These are phyloP conservation scores for Paradisaea rubra DNA, from an alignment of 2,113 vertebrate species.

Conservation along the genomic window DNA sequence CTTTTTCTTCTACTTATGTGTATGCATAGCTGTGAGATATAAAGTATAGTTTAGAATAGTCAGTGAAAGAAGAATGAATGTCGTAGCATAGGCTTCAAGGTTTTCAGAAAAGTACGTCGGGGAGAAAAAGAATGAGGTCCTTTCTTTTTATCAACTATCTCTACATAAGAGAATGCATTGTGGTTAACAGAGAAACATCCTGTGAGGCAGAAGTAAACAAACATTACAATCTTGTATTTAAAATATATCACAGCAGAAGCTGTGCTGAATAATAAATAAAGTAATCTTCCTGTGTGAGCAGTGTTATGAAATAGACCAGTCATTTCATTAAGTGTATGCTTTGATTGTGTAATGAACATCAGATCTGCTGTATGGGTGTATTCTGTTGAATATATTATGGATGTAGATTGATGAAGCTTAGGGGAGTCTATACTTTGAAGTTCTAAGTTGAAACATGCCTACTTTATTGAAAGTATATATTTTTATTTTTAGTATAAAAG, in stretches of 20 bases:
- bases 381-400: not conserved
- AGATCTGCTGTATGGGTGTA: not conserved
- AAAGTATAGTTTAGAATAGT: not conserved
- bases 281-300: not conserved
- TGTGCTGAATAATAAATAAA: not conserved
- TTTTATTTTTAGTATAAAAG: not conserved
- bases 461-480: not conserved
- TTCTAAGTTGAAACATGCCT: not conserved
- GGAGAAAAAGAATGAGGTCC: not conserved
- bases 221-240: not conserved
- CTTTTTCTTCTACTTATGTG: not conserved
- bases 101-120: accelerated
- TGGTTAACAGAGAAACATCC: not conserved
- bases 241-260: not conserved
- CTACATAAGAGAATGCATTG: not conserved
- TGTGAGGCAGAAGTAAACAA: not conserved
- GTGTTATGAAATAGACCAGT: not conserved
- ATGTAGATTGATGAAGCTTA: not conserved
- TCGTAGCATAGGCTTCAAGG: not conserved
- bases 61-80: not conserved
- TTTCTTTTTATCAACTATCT: not conserved
- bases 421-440: not conserved
- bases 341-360: not conserved
- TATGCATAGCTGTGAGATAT: not conserved
- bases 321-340: not conserved